Base-by-base conservation (phyloP, 2,113 vertebrate genomes). In the Peromyscus leucopus region DNA sequence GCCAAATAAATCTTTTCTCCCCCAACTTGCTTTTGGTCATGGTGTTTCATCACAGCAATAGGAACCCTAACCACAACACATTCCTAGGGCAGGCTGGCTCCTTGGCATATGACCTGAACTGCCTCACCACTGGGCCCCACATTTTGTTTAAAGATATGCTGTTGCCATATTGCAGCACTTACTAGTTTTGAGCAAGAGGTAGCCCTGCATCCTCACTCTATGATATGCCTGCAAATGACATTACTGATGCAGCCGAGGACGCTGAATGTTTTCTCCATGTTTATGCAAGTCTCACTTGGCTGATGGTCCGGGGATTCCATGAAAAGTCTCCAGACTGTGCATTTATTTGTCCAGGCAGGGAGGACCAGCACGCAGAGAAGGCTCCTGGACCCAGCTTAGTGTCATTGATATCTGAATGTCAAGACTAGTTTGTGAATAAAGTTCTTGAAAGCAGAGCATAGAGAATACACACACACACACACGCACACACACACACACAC, bases 291-390 rank as follows among this genome's bases (percentile, higher is more conserved):
- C 78, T 55, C 39, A 31, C 80, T 63, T 36, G 46, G 51, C 46
- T 46, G 3, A 3, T 33, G 67, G 65, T 87, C 61, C 89, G n/a
- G 84, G 63, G 90, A 91, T 36, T 86, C 90, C 76, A 78, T 89
- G 92, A 84, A 96, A 85, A 71, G 83, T 76, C 91, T 85, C 36
- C 74, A 5, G 31, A 84, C 82, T 59, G 19, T 72, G 28, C 2
- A 6, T 96, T 59, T 85, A 75, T 33, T 51, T 51, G 31, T 51
- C 46, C 46, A 1, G 1, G 7, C 59, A 55, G 55, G 51, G 31
- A 42, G 57, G 17, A 57, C 67, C 7, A 0, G 0, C 21, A 7
- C 7, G 1, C 31, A 10, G 67, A 84, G 82, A 16, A 42, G 59
- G 59, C 1, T 0, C 21, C 72, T 75, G 72, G 72, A 31, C 28